Conservation (phyloP, 2,797 vertebrate species). For the Geotria australis region DNA sequence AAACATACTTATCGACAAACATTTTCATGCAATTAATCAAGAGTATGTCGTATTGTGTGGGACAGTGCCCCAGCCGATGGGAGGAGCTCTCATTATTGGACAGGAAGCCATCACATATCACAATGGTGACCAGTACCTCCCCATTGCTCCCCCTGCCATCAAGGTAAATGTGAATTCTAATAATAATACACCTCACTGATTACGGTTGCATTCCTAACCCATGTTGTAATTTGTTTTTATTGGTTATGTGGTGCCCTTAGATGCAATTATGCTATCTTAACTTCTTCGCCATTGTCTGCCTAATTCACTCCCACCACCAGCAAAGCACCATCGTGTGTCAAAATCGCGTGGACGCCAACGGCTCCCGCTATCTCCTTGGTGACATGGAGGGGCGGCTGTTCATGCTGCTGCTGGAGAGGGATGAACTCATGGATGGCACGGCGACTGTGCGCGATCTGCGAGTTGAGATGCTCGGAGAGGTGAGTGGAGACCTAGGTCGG, state of each 20-base stretch:
- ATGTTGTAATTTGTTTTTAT: too few species aligned
- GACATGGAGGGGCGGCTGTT: slow-evolving; percentile 96
- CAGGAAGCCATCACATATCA: slow-evolving; percentile 98
- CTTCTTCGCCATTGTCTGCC: too few species aligned
- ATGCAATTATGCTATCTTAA: too few species aligned
- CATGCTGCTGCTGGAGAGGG: slow-evolving; percentile 89
- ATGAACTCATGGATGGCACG: slow-evolving; percentile 79
- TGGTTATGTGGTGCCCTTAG: too few species aligned
- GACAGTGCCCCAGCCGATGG: slow-evolving; percentile 77
- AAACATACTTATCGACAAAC: too few species aligned
- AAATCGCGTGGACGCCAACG: slow-evolving; percentile 85
- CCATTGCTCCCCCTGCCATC: slow-evolving; percentile 85
- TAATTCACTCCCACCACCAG: slow-evolving; percentile 10
- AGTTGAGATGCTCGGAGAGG: slow-evolving; percentile 82
- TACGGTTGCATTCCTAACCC: too few species aligned
- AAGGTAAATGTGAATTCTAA: slow-evolving; percentile 34
- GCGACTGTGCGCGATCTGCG: slow-evolving; percentile 74
- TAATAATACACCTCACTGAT: too few species aligned
- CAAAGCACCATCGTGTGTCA: slow-evolving; percentile 97
- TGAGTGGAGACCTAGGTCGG: slow-evolving; percentile 5
- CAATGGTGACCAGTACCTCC: slow-evolving; percentile 88
- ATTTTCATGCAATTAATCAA: background rate
- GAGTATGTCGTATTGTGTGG: background rate
- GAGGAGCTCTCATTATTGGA: slow-evolving; percentile 90
- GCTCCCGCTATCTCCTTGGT: slow-evolving; percentile 69